Evolutionary conservation across 2,797 vertebrate genomes (phyloP), one percentile per base, ranked within the genome.

Genomic region (Miichthys miiuy): DNA sequence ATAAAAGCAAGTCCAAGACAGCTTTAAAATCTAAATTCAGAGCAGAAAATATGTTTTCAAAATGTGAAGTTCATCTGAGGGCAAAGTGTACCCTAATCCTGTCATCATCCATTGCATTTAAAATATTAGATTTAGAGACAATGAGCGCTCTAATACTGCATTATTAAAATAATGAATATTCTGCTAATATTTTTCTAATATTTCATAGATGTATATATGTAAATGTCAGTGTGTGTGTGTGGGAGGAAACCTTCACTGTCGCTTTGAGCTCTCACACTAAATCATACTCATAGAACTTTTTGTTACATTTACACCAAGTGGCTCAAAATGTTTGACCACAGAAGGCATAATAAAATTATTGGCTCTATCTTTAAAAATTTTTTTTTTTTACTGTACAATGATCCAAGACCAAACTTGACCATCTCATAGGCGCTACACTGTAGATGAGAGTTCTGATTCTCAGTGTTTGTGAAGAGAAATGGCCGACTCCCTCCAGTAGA

Each of bases 401-500:
- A 75, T 46, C 6, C 6, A 41, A 27, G 25, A 58, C 7, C 66
- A 17, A 51, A 42, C 9, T 2, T 51, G 7, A 30, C 12, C 11
- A 56, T 46, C 51, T 50, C 1, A 20, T 27, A 46, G 44, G 30
- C 61, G 30, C 7, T n/a, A 25, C 9, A 58, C 58, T 63, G 27
- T 62, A 44, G 65, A n/a, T 46, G 12, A 57, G 46, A 50, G 14
- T 66, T 70, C 1, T 44, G 21, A 44, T 27, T 68, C 12, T 61
- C n/a, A 66, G 60, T n/a, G 52, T 41, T 46, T 30, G 17, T 50
- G 51, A 20, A 55, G 60, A 65, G 34, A 73, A 61, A 57, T 63
- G 21, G 18, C 47, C 11, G 47, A 27, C 76, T 72, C 89, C 72
- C 85, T 85, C 91, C 77, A 75, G 81, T 89, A 88, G 88, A 80